Evolutionary conservation across 1,140 invertebrate species (phyloP), one percentile per base, ranked within the genome.

Genomic region (Elymnias hypermnestra): DNA sequence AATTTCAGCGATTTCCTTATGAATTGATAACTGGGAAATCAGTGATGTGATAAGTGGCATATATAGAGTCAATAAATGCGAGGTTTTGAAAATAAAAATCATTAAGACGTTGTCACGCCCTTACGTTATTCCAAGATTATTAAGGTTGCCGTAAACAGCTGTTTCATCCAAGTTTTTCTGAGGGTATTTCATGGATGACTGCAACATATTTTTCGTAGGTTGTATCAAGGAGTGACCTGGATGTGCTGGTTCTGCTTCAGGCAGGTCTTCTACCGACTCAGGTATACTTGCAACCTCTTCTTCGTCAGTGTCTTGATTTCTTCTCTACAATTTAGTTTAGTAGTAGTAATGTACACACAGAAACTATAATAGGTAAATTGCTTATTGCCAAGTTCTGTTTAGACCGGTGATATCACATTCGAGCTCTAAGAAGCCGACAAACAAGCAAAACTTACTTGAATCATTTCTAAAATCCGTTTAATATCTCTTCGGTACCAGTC

Each of bases 81-180:
- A n/a, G n/a, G n/a, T n/a, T n/a, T n/a, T n/a, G n/a, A n/a, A n/a
- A n/a, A n/a, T n/a, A n/a, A n/a, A n/a, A n/a, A n/a, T n/a, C n/a
- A n/a, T n/a, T n/a, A n/a, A n/a, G n/a, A n/a, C n/a, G n/a, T n/a
- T n/a, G n/a, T n/a, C n/a, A n/a, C n/a, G n/a, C n/a, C n/a, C 72
- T 72, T 57, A 78, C 74, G 68, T 63, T 36, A 75, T 72, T 7
- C 72, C 72, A 28, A 78, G 49, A 23, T 78, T 75, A 14, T 64
- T 50, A 4, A 63, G 29, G 37, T 78, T 74, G n/a, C 74, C 72
- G 42, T 78, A 78, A 0, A 78, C 72, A 4, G 33, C 12, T 18
- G 48, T 8, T 25, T 39, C 12, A 12, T 23, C 35, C 0, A 12
- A 2, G 15, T 57, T 37, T 26, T 53, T 59, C 0, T 61, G 54